Percentiles rank a stretch among this genome's conserved stretches.
phyloP scores from a whole-genome alignment of 1,140 invertebrate genomes.

The Lordiphosa clarofinis region DNA sequence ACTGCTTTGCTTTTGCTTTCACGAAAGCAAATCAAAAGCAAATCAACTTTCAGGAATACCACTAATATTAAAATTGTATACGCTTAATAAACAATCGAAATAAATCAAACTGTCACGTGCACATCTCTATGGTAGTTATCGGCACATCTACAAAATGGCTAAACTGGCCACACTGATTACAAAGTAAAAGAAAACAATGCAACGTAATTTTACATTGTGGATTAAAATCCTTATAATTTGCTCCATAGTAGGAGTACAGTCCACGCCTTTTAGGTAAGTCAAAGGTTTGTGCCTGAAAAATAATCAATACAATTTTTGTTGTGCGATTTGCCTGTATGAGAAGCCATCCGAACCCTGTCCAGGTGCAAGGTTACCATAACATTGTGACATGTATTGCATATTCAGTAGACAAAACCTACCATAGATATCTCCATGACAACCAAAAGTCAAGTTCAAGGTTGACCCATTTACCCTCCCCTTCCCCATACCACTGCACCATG shows the following conservation, averaged over 20 bases:
- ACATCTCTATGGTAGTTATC: background rate
- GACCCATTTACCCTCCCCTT: conserved; percentile 14
- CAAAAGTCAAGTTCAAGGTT: conserved; percentile 32
- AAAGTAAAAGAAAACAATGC: conserved; percentile 39
- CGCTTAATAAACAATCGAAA: too few species aligned
- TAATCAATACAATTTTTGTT: too few species aligned
- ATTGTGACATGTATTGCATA: too few species aligned
- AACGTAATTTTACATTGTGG: conserved; percentile 18
- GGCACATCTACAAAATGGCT: background rate
- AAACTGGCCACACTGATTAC: conserved; percentile 22
- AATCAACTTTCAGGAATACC: too few species aligned
- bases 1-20: too few species aligned
- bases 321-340: background rate
- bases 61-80: too few species aligned
- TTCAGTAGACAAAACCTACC: too few species aligned
- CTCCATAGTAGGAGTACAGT: conserved; percentile 13
- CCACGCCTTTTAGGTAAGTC: conserved; percentile 33
- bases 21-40: too few species aligned
- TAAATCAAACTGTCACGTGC: too few species aligned
- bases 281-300: background rate
- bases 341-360: background rate
- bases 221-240: conserved; percentile 17
- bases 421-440: background rate
- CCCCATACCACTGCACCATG: conserved; percentile 1
- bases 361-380: background rate